A percentile compares a stretch with the other conserved stretches of the same genome.
Conservation (phyloP, 2,113 vertebrate genomes). For the Cyphomyrus plagiostoma region DNA sequence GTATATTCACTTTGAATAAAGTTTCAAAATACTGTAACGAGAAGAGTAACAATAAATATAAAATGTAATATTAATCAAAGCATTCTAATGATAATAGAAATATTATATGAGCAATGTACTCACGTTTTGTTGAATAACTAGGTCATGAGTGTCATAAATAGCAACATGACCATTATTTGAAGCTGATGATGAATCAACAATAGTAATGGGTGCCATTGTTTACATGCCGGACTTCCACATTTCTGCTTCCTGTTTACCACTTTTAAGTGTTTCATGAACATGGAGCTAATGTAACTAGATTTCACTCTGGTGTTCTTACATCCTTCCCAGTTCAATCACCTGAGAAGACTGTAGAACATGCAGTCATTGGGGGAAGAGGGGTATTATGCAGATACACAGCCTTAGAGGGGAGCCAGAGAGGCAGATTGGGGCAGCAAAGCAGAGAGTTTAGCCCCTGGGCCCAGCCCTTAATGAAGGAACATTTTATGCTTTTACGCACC, state of each 20-base stretch:
- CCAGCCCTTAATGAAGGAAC: neutral
- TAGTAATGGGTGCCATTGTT: neutral
- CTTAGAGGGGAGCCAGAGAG: neutral
- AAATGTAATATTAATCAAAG: neutral
- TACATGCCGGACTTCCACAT: neutral
- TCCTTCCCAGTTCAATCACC: neutral
- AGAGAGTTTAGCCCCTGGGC: neutral
- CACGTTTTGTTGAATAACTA: neutral
- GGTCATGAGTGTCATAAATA: neutral
- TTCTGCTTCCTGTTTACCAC: neutral
- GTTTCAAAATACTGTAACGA: neutral
- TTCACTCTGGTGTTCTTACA: neutral
- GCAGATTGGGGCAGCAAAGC: neutral
- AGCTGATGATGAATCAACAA: neutral
- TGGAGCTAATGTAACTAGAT: neutral
- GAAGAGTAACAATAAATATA: constrained; percentile 39
- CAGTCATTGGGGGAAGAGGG: neutral
- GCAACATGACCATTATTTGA: neutral
- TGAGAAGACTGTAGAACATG: neutral
- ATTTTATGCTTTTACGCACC: neutral
- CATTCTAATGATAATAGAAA: neutral
- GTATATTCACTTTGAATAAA: neutral
- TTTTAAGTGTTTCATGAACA: neutral
- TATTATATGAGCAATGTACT: neutral
- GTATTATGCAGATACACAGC: neutral